phyloP scores from a whole-genome alignment of 2,797 vertebrate genomes.

The Gobionotothen gibberifrons region DNA sequence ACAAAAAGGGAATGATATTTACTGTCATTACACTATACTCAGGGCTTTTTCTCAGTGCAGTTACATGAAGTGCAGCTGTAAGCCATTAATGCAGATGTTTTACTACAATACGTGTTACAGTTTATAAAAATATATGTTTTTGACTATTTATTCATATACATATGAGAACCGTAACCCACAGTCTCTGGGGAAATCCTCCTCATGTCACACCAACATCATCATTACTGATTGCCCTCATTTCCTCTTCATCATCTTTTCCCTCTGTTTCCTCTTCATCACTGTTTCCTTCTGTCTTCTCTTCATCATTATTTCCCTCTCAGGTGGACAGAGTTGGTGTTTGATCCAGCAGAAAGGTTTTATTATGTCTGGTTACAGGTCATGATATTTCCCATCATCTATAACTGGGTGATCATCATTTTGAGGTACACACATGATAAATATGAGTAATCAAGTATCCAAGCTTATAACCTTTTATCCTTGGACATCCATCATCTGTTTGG shows the following conservation, averaged over 20 bases:
- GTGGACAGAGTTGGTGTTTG: constrained; percentile 82
- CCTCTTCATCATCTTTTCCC: not conserved
- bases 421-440: constrained; percentile 79
- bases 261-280: not conserved
- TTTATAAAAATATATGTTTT: not conserved
- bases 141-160: not conserved
- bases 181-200: not conserved
- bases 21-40: too few relatives aligned
- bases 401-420: constrained; percentile 90
- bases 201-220: not conserved
- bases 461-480: not conserved
- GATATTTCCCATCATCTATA: constrained; percentile 90
- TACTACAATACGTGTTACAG: too few relatives aligned
- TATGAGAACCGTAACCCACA: not conserved
- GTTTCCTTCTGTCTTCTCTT: not conserved
- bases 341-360: constrained; percentile 90
- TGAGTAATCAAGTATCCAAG: not conserved
- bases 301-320: constrained; percentile 52
- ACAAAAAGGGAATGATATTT: not conserved
- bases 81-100: too few relatives aligned
- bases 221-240: not conserved
- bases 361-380: constrained; percentile 91
- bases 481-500: not conserved
- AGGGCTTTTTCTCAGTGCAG: too few relatives aligned
- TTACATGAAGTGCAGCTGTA: too few relatives aligned